Evolutionary conservation across 2,113 vertebrate genomes (phyloP).

Genomic region (Actinemys pallida): DNA sequence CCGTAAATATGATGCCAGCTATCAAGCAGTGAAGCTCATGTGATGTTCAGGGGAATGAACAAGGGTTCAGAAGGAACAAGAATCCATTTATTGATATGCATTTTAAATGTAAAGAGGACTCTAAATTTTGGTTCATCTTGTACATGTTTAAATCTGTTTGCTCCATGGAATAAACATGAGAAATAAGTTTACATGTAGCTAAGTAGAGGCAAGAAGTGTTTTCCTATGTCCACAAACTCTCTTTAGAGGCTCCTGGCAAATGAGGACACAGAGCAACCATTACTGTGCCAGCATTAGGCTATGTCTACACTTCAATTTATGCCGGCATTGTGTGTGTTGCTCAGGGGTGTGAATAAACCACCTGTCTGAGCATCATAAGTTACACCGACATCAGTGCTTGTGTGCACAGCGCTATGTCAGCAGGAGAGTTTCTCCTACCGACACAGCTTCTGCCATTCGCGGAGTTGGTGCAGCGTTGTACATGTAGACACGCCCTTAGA

Average conservation of each 20-base stretch:
- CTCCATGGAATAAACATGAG: not conserved
- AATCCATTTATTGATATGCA: not conserved
- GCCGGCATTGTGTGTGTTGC: too few species aligned
- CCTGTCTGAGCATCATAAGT: too few species aligned
- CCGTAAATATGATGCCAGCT: not conserved
- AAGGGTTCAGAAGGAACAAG: not conserved
- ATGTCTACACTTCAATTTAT: too few species aligned
- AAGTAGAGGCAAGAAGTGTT: not conserved
- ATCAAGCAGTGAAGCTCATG: not conserved
- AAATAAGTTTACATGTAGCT: conserved; percentile 30
- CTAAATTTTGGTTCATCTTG: not conserved
- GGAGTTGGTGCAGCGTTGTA: too few species aligned
- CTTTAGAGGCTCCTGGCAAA: conserved; percentile 6
- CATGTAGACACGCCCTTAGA: not conserved
- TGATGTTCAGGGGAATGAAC: not conserved
- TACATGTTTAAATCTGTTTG: not conserved
- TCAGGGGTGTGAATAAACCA: too few species aligned
- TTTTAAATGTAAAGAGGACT: not conserved
- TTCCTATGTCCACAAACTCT: conserved; percentile 10
- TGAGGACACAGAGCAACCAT: not conserved
- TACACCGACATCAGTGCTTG: too few species aligned
- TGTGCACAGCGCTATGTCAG: too few species aligned
- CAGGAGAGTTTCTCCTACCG: too few species aligned
- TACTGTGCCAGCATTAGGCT: rapidly evolving
- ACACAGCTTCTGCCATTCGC: too few species aligned